Evolutionary conservation across 1,140 invertebrate genomes (phyloP).

Genomic region (Diabrotica undecimpunctata): DNA sequence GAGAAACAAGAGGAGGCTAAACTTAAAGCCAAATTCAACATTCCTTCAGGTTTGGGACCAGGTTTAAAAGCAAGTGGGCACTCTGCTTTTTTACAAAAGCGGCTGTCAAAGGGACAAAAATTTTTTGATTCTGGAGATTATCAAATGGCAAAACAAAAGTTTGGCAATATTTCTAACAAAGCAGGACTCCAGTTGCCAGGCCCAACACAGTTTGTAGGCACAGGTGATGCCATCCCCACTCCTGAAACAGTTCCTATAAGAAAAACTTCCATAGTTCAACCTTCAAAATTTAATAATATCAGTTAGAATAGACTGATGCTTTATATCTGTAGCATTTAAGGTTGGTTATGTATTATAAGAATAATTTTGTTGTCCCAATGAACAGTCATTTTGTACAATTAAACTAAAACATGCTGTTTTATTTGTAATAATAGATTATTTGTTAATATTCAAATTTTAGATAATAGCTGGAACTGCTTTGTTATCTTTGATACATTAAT

Average conservation of each 20-base stretch:
- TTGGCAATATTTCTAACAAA: constrained; percentile 54
- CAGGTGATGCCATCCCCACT: constrained; percentile 92
- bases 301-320: constrained; percentile 28
- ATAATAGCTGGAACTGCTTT: too few species aligned
- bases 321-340: too few species aligned
- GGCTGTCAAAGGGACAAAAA: constrained; percentile 95
- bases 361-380: too few species aligned
- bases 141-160: constrained; percentile 96
- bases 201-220: constrained; percentile 55
- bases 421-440: too few species aligned
- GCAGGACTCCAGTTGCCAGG: constrained; percentile 60
- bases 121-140: constrained; percentile 99
- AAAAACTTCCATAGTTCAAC: constrained; percentile 91
- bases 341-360: too few species aligned
- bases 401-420: too few species aligned
- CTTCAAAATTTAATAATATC: constrained; percentile 48
- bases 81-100: constrained; percentile 90
- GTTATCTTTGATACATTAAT: too few species aligned
- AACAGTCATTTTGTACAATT: too few species aligned
- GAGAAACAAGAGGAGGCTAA: constrained; percentile 93
- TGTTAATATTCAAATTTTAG: too few species aligned
- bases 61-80: constrained; percentile 68
- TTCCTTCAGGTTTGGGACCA: constrained; percentile 50
- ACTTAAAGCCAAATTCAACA: constrained; percentile 87
- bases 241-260: constrained; percentile 85